Percentiles rank a stretch among this genome's conserved stretches.
Evolutionary conservation across 2,797 vertebrate genomes (phyloP).

Genomic region (Hylomyscus alleni): DNA sequence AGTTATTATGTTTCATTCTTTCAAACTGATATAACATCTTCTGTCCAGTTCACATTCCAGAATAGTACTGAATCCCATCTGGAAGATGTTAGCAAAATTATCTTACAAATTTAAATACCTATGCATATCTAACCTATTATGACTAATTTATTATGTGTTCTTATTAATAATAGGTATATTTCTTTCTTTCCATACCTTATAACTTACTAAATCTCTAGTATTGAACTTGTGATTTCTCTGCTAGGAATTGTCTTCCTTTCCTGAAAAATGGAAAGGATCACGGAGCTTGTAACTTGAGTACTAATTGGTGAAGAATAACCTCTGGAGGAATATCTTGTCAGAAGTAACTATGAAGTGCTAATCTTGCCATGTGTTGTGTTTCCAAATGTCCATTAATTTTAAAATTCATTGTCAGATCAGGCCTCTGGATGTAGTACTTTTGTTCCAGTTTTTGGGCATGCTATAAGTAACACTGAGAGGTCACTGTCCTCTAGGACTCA

Average conservation of each 20-base stretch:
- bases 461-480: neutral
- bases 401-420: neutral
- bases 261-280: neutral
- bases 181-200: neutral
- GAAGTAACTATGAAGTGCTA: neutral
- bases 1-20: neutral
- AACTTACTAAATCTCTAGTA: neutral
- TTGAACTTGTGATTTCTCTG: neutral
- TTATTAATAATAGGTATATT: constrained; percentile 64
- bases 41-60: neutral
- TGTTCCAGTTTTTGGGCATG: neutral
- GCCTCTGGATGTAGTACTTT: neutral
- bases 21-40: constrained; percentile 17
- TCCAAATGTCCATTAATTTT: neutral
- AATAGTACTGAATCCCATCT: constrained; percentile 26
- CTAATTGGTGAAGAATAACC: neutral
- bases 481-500: neutral
- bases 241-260: neutral
- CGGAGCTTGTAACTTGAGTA: neutral
- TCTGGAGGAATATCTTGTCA: neutral
- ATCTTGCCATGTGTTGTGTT: neutral
- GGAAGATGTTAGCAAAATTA: neutral
- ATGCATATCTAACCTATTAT: constrained; percentile 46
- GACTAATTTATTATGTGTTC: constrained; percentile 41
- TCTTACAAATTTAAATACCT: constrained; percentile 57